Evolutionary conservation across 2,888 invertebrate genomes (phyloP), one percentile per base, ranked within the genome.

Genomic region (Chrysotoxum bicinctum): DNA sequence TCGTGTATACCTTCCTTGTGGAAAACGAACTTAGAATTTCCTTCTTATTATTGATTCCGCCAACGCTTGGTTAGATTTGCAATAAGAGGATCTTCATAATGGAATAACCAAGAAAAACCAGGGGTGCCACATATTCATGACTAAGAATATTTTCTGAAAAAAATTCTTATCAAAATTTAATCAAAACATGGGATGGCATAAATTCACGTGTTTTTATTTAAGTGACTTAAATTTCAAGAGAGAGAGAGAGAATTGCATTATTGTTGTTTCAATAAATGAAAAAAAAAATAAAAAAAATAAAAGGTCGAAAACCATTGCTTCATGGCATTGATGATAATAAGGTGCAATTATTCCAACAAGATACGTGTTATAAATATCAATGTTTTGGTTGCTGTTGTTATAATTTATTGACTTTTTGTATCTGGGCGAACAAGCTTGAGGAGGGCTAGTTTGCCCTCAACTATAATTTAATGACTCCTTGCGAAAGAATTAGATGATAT

Each of bases 331-430:
- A 60, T 23, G 23, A 48, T 37, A 26, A 45, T 48, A 45, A 45
- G 54, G 45, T 68, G 66, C 54, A 69, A 43, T 68, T 30, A 50
- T 68, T 56, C 21, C 75, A 45, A 76, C 32, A 69, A 32, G 58
- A 60, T 50, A 76, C 76, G 76, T 76, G 76, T 32, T 21, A 69
- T 12, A 50, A 26, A 58, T 76, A 50, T 21, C 16, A 75, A 76
- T 76, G n/a, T n/a, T 21, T 21, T 19, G 16, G 40, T 48, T 30
- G 6, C 1, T 64, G 3, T n/a, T n/a, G 21, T 62, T 43, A 16
- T 62, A 21, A 12, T 19, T 21, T 5, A 35, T 21, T 66, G 35
- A 32, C 32, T 23, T 3, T 50, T 50, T 23, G 10, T 48, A 45
- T 35, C 12, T 48, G 32, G 45, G 48, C n/a, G 50, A 16, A 10